Evolutionary conservation across 1,140 invertebrate species (phyloP).

Genomic region (Sarcophaga bullata): DNA sequence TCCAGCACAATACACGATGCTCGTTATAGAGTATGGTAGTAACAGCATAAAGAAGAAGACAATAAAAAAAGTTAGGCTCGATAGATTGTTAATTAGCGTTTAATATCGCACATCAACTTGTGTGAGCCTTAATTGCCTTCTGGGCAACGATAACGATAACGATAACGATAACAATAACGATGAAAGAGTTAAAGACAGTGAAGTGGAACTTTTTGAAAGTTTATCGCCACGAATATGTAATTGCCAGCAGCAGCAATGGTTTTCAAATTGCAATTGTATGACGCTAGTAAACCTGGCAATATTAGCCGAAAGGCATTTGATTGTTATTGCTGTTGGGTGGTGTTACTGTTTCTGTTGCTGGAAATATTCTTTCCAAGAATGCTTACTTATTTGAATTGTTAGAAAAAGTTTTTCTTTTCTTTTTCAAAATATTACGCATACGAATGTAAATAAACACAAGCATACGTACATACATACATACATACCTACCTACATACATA

Average conservation of each 20-base stretch:
- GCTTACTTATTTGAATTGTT: background rate
- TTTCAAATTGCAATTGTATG: too few relatives aligned
- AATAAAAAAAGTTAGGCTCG: background rate
- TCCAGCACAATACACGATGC: too few relatives aligned
- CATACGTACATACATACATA: too few relatives aligned
- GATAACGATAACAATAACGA: background rate
- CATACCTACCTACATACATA: too few relatives aligned
- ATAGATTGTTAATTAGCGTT: slow-evolving; percentile 34
- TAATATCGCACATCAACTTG: slow-evolving; percentile 31
- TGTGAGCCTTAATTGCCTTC: slow-evolving; percentile 3
- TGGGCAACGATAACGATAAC: background rate
- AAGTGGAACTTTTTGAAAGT: background rate
- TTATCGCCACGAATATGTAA: background rate
- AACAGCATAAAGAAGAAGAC: too few relatives aligned
- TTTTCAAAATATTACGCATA: background rate
- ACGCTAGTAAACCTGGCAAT: too few relatives aligned
- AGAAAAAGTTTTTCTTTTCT: background rate
- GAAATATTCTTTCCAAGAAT: background rate
- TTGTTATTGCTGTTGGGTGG: too few relatives aligned
- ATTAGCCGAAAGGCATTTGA: too few relatives aligned
- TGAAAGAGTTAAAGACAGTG: background rate
- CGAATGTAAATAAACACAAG: too few relatives aligned
- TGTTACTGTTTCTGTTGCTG: too few relatives aligned
- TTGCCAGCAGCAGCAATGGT: too few relatives aligned
- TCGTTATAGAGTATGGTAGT: too few relatives aligned